Evolutionary conservation across 2,888 invertebrate genomes (phyloP).

Genomic region (Nemoura dubitans): DNA sequence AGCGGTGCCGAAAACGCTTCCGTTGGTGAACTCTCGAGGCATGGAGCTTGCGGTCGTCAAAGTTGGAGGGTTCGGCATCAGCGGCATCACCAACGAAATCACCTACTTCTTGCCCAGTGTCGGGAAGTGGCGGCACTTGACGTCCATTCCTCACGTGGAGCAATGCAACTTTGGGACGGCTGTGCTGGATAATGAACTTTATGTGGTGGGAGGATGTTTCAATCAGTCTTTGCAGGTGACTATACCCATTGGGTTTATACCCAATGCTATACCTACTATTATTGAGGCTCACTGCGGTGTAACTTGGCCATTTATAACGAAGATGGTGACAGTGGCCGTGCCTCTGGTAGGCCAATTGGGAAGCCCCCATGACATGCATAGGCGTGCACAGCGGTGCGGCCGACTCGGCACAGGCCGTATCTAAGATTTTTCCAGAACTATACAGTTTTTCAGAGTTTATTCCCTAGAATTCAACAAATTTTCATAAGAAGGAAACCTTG

Average conservation of each 20-base stretch:
- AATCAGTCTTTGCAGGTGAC: slow-evolving; percentile 70
- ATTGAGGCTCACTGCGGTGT: too few species aligned
- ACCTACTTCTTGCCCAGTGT: slow-evolving; percentile 69
- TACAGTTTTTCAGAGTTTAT: too few species aligned
- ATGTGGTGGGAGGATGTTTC: slow-evolving; percentile 76
- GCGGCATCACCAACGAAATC: slow-evolving; percentile 74
- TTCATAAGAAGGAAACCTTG: too few species aligned
- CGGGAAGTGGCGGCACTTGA: slow-evolving; percentile 71
- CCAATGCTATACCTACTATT: too few species aligned
- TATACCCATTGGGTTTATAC: slow-evolving; percentile 49
- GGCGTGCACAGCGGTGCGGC: too few species aligned
- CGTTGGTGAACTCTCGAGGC: slow-evolving; percentile 70
- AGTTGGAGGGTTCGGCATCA: slow-evolving; percentile 73
- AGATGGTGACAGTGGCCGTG: too few species aligned
- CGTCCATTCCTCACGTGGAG: slow-evolving; percentile 76
- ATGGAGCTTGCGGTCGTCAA: slow-evolving; percentile 75
- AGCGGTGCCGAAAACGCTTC: slow-evolving; percentile 49
- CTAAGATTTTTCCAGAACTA: too few species aligned
- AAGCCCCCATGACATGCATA: too few species aligned
- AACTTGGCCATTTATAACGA: too few species aligned
- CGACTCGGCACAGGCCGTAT: too few species aligned
- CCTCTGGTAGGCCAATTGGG: too few species aligned
- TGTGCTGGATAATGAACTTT: slow-evolving; percentile 73
- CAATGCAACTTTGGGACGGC: slow-evolving; percentile 78
- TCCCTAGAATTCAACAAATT: too few species aligned